Percentiles rank a stretch among this genome's conserved stretches.
Evolutionary conservation across 1,140 invertebrate genomes (phyloP).

Genomic region (Aphis craccivora): DNA sequence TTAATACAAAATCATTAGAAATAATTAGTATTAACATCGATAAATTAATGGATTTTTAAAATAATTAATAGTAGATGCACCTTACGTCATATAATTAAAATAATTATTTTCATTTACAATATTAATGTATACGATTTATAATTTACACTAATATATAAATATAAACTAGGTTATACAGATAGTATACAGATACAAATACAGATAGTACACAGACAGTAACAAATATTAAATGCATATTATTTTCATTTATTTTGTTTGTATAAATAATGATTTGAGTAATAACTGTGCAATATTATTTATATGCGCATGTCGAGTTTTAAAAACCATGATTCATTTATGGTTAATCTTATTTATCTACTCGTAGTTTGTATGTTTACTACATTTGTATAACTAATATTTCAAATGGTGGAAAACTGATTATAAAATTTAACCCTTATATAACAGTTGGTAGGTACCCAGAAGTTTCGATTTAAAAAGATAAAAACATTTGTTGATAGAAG

Average conservation of each 20-base stretch:
- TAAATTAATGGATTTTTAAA: not conserved
- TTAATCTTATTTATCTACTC: not conserved
- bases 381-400: not conserved
- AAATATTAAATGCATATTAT: not conserved
- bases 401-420: not conserved
- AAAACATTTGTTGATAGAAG: conserved; percentile 13
- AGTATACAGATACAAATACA: too few species aligned
- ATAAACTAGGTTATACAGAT: too few species aligned
- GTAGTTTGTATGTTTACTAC: not conserved
- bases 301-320: not conserved
- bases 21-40: not conserved
- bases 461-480: conserved; percentile 12
- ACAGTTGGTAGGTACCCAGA: not conserved
- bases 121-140: not conserved
- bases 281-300: not conserved
- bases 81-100: not conserved
- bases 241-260: not conserved
- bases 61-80: too few species aligned
- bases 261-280: not conserved
- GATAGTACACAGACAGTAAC: not conserved
- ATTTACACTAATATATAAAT: not conserved
- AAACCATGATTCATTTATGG: not conserved
- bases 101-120: not conserved
- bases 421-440: not conserved
- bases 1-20: not conserved